phyloP scores from a whole-genome alignment of 2,113 vertebrate species.

The Pseudopipra pipra region DNA sequence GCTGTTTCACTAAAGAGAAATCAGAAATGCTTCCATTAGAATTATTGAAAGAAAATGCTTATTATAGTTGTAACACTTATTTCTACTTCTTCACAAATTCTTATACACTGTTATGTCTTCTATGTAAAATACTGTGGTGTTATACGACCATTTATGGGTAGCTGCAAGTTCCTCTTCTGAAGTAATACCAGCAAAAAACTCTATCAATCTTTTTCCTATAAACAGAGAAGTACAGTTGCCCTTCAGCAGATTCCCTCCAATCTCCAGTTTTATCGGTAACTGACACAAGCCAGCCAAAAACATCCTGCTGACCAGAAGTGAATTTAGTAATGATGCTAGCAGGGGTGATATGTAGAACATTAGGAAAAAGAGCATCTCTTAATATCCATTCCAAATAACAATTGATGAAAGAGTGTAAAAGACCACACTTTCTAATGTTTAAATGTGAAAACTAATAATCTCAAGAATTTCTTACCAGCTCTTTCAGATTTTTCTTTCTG shows the following conservation, averaged over 20 bases:
- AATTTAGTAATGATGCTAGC: neutral
- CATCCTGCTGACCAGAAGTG: neutral
- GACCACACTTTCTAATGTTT: neutral
- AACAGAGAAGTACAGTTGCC: neutral
- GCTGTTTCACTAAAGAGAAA: neutral
- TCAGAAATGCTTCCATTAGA: neutral
- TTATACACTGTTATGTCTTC: neutral
- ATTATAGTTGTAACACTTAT: neutral
- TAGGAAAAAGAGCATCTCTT: neutral
- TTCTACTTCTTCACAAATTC: neutral
- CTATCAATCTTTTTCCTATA: neutral
- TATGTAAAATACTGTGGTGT: neutral
- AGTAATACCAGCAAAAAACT: neutral
- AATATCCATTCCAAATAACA: neutral
- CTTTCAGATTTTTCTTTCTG: conserved; percentile 95
- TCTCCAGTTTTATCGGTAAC: neutral
- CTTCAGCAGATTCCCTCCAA: neutral
- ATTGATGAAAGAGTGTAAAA: neutral
- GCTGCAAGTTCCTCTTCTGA: neutral
- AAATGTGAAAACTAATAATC: neutral
- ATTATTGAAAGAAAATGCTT: neutral
- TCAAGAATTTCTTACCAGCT: conserved; percentile 80
- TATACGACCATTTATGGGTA: neutral
- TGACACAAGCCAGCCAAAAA: neutral
- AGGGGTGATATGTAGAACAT: neutral